Evolutionary conservation across 2,888 invertebrate species (phyloP), one percentile per base, ranked within the genome.

Genomic region (Nebria salina): DNA sequence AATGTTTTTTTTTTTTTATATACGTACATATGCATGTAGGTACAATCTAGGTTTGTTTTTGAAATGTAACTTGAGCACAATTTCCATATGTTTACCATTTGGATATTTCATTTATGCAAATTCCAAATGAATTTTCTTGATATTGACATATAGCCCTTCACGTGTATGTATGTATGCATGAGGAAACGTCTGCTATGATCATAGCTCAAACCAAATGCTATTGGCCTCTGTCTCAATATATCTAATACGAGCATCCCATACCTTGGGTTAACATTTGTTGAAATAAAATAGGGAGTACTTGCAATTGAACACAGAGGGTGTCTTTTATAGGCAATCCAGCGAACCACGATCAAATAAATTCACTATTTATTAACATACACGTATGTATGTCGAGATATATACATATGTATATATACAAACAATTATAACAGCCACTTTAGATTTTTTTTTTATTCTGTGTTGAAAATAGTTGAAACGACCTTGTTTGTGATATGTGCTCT

Each of bases 21-120:
- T 34, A 34, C 34, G 4, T 34, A 2, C 34, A 5, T 34, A 34
- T 34, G 34, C 13, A 66, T 66, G n/a, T 66, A 66, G 7, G 15
- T 66, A 25, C 66, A 7, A 9, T 8, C 66, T 66, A 66, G 25
- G 25, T 25, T 66, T 66, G 66, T 66, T 66, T 66, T 66, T 66
- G 15, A 66, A 66, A 66, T 15, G 25, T 20, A 66, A 25, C 66
- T 8, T 20, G 66, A 66, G 65, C 25, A n/a, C 79, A 41, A 74
- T 65, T 68, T 79, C 68, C 75, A n/a, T 54, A 68, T 79, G 79
- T 79, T 79, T 79, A 79, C 79, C 79, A 25, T 75, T 34, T 75
- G 79, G 79, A 26, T 79, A 75, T 79, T 79, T 70, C 75, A 79
- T 79, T 75, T 79, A 79, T 79, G 79, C 79, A 79, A 79, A 79